Conservation (phyloP, 2,113 vertebrate genomes). For the Rhizomys pruinosus region DNA sequence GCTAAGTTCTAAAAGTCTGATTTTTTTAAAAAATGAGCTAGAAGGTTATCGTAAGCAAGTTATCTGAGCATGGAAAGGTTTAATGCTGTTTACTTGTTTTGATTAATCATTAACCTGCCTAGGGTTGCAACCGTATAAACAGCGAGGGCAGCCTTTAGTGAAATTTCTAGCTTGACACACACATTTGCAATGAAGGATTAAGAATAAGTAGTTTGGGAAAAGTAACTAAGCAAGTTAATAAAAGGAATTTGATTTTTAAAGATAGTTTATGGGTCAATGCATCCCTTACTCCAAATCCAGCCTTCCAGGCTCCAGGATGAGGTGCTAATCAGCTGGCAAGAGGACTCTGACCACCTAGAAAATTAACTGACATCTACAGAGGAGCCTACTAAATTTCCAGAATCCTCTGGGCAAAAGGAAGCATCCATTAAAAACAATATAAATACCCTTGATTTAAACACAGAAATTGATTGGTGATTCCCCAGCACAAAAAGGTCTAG, state of each 20-base stretch:
- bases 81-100: neutral
- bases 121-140: neutral
- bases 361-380: neutral
- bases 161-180: neutral
- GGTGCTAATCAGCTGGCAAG: neutral
- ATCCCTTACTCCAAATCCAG: neutral
- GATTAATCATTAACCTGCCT: neutral
- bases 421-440: neutral
- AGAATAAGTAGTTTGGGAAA: neutral
- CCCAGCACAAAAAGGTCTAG: neutral
- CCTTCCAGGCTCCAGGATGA: neutral
- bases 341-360: neutral
- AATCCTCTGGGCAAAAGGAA: neutral
- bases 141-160: neutral
- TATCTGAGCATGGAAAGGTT: neutral
- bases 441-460: neutral
- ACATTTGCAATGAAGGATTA: neutral
- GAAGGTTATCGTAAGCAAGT: neutral
- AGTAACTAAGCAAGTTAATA: neutral
- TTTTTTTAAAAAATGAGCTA: neutral
- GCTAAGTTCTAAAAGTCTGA: neutral
- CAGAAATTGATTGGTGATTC: neutral
- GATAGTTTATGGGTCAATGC: neutral
- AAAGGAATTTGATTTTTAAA: neutral
- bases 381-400: neutral